phyloP scores from a whole-genome alignment of 2,113 vertebrate species.

The Sylvia atricapilla region DNA sequence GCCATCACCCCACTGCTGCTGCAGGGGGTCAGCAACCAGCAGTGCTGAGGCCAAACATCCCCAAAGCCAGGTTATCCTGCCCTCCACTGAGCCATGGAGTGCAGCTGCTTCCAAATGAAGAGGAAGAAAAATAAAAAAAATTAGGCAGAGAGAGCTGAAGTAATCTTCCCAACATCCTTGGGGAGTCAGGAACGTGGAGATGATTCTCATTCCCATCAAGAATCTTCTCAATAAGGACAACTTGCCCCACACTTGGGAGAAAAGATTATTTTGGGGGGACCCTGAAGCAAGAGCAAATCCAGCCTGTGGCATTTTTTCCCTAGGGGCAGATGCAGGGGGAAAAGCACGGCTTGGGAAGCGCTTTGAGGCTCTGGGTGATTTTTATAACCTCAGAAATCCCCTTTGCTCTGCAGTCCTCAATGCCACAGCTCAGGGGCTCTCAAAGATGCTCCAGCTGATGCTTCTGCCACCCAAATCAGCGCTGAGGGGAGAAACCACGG shows the following conservation, averaged over 20 bases:
- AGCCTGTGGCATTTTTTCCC: neutral
- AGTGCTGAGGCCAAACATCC: neutral
- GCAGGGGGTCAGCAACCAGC: neutral
- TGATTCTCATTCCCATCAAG: neutral
- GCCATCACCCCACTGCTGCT: neutral
- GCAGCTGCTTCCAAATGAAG: neutral
- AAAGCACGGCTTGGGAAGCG: accelerated
- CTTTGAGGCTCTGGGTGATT: neutral
- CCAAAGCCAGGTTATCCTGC: neutral
- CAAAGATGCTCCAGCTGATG: neutral
- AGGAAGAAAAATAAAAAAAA: neutral
- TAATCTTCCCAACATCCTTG: neutral
- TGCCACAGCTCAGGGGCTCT: neutral
- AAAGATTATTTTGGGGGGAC: neutral
- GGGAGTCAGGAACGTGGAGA: accelerated
- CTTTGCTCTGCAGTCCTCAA: neutral
- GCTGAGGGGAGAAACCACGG: neutral
- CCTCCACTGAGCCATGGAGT: neutral
- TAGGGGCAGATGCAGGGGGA: neutral
- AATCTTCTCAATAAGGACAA: neutral
- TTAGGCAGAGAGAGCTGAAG: neutral
- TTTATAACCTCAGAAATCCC: neutral
- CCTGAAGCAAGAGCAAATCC: neutral
- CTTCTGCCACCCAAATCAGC: neutral
- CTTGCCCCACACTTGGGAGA: neutral